Base-by-base conservation (phyloP, 2,113 vertebrate species). In the Tetraodon nigroviridis region DNA sequence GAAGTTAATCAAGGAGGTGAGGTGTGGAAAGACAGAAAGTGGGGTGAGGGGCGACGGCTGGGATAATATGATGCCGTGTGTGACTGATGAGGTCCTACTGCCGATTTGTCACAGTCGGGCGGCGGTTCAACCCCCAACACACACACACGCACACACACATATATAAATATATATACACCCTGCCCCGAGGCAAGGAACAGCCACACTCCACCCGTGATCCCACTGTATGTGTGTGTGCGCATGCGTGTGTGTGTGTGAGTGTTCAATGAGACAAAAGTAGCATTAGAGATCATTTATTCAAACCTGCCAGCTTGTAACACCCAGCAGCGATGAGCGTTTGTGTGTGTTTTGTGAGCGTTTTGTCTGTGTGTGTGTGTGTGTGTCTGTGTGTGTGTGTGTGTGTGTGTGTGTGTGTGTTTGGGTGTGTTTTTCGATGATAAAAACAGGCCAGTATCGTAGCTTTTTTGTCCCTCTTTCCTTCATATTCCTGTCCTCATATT, bases 181-280 rank as follows among this genome's bases (percentile, higher is more conserved):
- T 68, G 29, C 60, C 78, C 69, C 58, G 57, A 59, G 69, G 83
- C 58, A 16, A 29, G 19, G 16, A 62, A 50, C 66, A 61, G 54
- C 52, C 69, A 19, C 56, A 16, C 78, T 60, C 56, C 74, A 58
- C 61, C 76, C 76, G 51, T 63, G 16, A 52, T 58, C 52, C 54
- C 22, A 15, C 16, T 71, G 60, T 69, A 32, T 32, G 61, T 20
- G 14, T 49, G 63, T 51, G 47, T 45, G 55, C 52, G 14, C 51
- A 22, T 16, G 10, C 27, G 42, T 13, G 7, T 20, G 7, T 42
- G 54, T 1, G 16, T 17, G 16, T 46, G 42, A 3, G 16, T 24
- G 16, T 46, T 20, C 3, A 32, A 32, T 55, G 17, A 66, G 52
- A 66, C 51, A 72, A 61, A 60, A 22, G 51, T 41, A 24, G 12